These are phyloP conservation scores for Microtus richardsoni DNA, from an alignment of 2,113 vertebrate genomes.

Conservation along the genomic window DNA sequence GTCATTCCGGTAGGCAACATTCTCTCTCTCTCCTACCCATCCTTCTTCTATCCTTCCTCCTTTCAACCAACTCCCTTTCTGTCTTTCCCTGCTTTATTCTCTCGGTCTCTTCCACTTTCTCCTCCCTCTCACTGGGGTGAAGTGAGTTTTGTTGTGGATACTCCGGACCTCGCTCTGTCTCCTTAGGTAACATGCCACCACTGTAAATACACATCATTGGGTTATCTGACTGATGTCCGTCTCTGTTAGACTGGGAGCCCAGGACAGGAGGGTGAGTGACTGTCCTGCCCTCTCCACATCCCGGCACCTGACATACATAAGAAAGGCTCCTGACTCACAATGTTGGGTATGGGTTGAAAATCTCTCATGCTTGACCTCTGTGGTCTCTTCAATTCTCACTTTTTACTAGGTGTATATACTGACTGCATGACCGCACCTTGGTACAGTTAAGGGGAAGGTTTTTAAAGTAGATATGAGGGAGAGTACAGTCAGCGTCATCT, in stretches of 20 bases:
- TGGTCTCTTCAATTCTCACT: neutral
- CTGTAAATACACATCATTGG: accelerated
- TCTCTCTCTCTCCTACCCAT: neutral
- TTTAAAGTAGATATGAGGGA: neutral
- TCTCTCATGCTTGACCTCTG: neutral
- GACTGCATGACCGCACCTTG: neutral
- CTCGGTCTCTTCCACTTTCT: neutral
- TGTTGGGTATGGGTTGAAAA: neutral
- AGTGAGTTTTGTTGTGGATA: neutral
- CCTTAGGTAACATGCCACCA: neutral
- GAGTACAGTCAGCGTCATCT: neutral
- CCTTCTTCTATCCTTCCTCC: neutral
- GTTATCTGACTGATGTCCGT: neutral
- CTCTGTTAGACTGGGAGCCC: neutral
- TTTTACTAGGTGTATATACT: neutral
- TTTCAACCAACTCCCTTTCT: neutral
- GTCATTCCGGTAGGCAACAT: neutral
- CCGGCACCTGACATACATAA: neutral
- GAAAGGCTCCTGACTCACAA: neutral
- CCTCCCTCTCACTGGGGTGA: neutral
- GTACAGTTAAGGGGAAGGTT: neutral
- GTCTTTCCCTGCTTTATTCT: neutral
- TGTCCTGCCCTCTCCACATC: neutral
- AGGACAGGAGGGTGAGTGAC: too few relatives aligned
- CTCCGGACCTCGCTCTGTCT: neutral